phyloP scores from a whole-genome alignment of 2,888 invertebrate species.

The Scrobipalpa atriplicella region DNA sequence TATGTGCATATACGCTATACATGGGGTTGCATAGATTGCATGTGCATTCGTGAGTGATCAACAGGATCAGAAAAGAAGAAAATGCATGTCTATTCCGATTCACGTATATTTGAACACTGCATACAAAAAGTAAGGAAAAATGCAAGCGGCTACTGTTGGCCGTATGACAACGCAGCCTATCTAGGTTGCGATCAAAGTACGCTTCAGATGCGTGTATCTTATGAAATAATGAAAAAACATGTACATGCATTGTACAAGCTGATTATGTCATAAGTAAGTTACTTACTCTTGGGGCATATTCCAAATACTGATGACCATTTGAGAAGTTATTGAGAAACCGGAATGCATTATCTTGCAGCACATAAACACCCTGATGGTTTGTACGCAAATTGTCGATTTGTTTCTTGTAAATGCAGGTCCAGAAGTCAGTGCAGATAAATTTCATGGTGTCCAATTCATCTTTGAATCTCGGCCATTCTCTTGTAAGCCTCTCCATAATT shows the following conservation, averaged over 20 bases:
- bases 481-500: conserved; percentile 92
- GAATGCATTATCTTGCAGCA: conserved; percentile 97
- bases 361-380: conserved; percentile 99
- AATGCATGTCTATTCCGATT: too few relatives aligned
- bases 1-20: too few relatives aligned
- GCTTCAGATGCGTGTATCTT: too few relatives aligned
- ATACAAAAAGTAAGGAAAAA: too few relatives aligned
- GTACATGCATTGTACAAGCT: too few relatives aligned
- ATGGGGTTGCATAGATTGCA: too few relatives aligned
- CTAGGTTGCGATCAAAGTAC: too few relatives aligned
- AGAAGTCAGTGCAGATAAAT: conserved; percentile 99
- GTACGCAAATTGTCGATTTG: conserved; percentile 99
- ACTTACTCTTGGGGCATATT: conserved; percentile 92
- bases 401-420: conserved; percentile 98
- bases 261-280: background rate
- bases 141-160: too few relatives aligned
- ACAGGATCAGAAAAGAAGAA: too few relatives aligned
- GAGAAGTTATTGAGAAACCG: conserved; percentile 94
- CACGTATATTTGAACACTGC: too few relatives aligned
- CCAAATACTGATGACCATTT: conserved; percentile 94
- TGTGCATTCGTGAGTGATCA: too few relatives aligned
- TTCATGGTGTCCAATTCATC: conserved; percentile 99
- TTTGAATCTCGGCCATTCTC: conserved; percentile 96
- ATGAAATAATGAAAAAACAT: background rate
- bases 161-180: too few relatives aligned